Evolutionary conservation across 2,797 vertebrate species (phyloP).

Genomic region (Gobio occitaniae): DNA sequence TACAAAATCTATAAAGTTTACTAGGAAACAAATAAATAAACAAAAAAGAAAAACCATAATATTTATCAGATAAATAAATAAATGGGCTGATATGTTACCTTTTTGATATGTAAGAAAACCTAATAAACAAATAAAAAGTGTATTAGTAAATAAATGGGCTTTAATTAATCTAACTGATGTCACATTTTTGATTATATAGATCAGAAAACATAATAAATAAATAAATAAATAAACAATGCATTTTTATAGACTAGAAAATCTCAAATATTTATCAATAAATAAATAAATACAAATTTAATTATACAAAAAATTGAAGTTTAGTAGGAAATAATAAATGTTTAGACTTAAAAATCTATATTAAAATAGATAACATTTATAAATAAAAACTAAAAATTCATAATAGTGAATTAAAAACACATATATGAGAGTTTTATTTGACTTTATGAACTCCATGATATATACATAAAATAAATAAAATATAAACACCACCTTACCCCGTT

Average conservation of each 20-base stretch:
- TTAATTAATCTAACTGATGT: not conserved
- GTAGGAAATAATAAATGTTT: not conserved
- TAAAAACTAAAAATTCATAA: not conserved
- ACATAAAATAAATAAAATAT: not conserved
- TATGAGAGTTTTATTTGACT: not conserved
- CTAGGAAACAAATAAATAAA: no score
- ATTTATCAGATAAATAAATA: no score
- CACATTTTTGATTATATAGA: not conserved
- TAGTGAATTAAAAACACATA: not conserved
- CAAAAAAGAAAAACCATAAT: no score
- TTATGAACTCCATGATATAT: not conserved
- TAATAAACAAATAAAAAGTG: not conserved
- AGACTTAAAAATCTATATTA: not conserved
- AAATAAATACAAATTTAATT: not conserved
- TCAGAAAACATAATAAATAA: not conserved
- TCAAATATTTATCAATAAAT: no score
- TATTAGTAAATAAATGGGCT: not conserved
- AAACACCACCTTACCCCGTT: constrained; percentile 88
- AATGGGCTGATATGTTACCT: no score
- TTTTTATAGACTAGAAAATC: not conserved
- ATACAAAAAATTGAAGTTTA: not conserved
- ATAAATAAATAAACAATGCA: not conserved
- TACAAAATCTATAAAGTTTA: no score
- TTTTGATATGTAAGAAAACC: no score
- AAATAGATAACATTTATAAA: not conserved